Evolutionary conservation across 2,113 vertebrate species (phyloP), one percentile per base, ranked within the genome.

Genomic region (Lynx canadensis): DNA sequence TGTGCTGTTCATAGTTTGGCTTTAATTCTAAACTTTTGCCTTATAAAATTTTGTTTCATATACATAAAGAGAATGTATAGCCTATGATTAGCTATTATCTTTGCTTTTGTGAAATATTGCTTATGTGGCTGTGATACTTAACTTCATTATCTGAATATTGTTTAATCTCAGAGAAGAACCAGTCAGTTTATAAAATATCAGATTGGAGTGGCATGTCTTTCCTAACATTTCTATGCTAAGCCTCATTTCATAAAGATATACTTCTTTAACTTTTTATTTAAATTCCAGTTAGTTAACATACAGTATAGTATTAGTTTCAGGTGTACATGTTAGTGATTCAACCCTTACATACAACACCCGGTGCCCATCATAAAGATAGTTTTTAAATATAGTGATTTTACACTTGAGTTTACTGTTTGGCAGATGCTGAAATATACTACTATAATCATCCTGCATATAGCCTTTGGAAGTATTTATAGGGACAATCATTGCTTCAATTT

Each of bases 191-290:
- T 57, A 27, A 95, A 76, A 52, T 83, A n/a, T 33, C 15, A 25
- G 16, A 55, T 76, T 36, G 36, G 11, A 5, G 14, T 66, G 33
- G 3, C 18, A 66, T 76, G 8, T 69, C 66, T 82, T 66, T 92
- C 55, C 65, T 66, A 48, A 23, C 1, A 63, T 84, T 92, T 69
- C 31, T 83, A 33, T 38, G 65, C 68, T 86, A 79, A 93, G n/a
- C 36, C 25, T 83, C 74, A 79, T 95, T 96, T 89, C 55, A 94
- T 96, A 83, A 63, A 89, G 25, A 89, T 55, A 74, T 71, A 76
- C 45, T 29, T 31, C 41, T 76, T 48, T 18, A 65, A 65, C 14
- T 48, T 48, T 48, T 76, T 29, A 48, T 76, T 76, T 48, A 76
- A 48, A 76, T 48, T 76, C 23, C 25, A 74, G 27, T 48, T 45